Conservation (phyloP, 2,797 vertebrate genomes). For the Chaunax sp. region DNA sequence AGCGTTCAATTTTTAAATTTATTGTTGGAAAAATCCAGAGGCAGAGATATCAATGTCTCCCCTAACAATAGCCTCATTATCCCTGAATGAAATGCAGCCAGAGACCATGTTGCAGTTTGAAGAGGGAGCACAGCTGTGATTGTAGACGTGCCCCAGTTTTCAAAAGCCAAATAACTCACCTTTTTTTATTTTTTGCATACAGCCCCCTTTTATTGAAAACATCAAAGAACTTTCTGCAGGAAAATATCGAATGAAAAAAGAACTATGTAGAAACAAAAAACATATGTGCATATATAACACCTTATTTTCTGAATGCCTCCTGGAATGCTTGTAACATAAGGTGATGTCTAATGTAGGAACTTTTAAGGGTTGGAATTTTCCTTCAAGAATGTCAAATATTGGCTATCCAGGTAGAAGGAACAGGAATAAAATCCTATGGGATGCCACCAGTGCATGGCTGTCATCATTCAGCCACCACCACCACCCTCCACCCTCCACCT, state of each 20-base stretch:
- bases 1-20: constrained; percentile 1
- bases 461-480: constrained; percentile 48
- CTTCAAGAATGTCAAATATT: constrained; percentile 12
- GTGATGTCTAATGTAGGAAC: not conserved
- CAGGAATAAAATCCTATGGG: constrained; percentile 15
- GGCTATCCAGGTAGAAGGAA: not conserved
- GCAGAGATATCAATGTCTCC: not conserved
- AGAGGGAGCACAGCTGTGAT: constrained; percentile 17
- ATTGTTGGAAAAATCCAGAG: constrained; percentile 18
- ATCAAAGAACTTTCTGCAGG: not conserved
- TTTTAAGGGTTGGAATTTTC: constrained; percentile 38
- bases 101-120: constrained; percentile 7
- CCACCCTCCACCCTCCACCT: constrained; percentile 44
- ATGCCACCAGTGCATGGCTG: constrained; percentile 43
- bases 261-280: not conserved
- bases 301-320: not conserved
- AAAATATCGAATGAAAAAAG: not conserved
- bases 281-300: too few relatives aligned
- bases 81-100: constrained; percentile 25
- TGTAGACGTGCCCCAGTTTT: constrained; percentile 18
- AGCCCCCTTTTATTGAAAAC: not conserved
- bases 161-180: not conserved
- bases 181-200: not conserved
- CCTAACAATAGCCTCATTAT: constrained; percentile 22
- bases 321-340: too few relatives aligned